Base-by-base conservation (phyloP, 1,140 invertebrate species). In the Metaphire vulgaris region DNA sequence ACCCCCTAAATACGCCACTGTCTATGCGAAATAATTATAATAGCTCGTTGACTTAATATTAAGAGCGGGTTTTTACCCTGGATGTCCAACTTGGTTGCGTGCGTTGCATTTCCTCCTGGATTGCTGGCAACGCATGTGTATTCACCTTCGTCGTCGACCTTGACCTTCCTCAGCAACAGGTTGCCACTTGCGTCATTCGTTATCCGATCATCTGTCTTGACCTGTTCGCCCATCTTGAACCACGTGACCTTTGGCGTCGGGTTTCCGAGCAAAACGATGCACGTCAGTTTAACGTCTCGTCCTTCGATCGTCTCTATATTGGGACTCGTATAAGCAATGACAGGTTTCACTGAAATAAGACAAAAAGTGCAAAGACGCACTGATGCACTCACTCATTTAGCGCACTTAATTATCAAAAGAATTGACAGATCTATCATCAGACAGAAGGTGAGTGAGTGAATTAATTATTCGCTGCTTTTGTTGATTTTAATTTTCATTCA, bases 101-200 rank as follows among this genome's bases (percentile, higher is more conserved):
- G 82, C 0, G 86, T 84, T 2, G 87, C 83, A 76, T 86, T 87
- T 14, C 88, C 88, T 26, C 85, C 88, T 29, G 85, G 81, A 80
- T 87, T 88, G 31, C 79, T 79, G 0, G 88, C 88, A 12, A 82
- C 72, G 82, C 88, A 88, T 0, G 83, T 80, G 77, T 88, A 88
- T 2, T 84, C 82, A 33, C 87, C 88, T 73, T 85, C 83, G 76
- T 88, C 82, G 15, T 76, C 77, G n/a, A 77, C 74, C 67, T 80
- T 77, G 2, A 83, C 81, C 74, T 84, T 79, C 14, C 33, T 76
- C n/a, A 86, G 82, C 21, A 77, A 69, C 1, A 86, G 67, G 31
- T 75, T 81, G 0, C 81, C 82, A 16, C 78, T 74, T 21, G 69
- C 77, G 15, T 74, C 69, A 30, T 75, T 76, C 1, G 81, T 69